Conservation (phyloP, 1,140 invertebrate genomes). For the Aricia agestis region DNA sequence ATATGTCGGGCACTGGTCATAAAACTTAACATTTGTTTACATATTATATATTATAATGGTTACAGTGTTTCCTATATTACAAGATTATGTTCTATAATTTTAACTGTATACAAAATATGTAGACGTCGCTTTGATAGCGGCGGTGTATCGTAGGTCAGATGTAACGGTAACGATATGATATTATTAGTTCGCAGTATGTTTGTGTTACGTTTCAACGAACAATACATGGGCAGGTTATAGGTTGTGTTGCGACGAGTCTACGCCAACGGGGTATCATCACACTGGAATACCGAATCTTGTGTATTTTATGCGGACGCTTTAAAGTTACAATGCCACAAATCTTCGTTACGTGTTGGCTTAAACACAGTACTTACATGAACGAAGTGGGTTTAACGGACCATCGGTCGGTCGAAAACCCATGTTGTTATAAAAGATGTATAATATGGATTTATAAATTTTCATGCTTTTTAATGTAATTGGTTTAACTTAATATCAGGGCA, state of each 20-base stretch:
- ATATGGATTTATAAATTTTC: slow-evolving; percentile 60
- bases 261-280: slow-evolving; percentile 17
- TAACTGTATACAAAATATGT: slow-evolving; percentile 37
- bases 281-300: slow-evolving; percentile 25
- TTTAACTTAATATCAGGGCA: slow-evolving; percentile 58
- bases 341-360: slow-evolving; percentile 38
- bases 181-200: slow-evolving; percentile 30
- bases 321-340: slow-evolving; percentile 6
- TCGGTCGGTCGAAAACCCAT: slow-evolving; percentile 39
- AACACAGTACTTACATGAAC: slow-evolving; percentile 58
- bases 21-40: slow-evolving; percentile 33
- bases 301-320: slow-evolving; percentile 23
- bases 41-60: slow-evolving; percentile 17
- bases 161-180: slow-evolving; percentile 34
- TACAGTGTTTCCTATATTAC: slow-evolving; percentile 45
- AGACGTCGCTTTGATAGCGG: slow-evolving; percentile 20
- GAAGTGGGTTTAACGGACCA: slow-evolving; percentile 37
- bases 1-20: slow-evolving; percentile 34
- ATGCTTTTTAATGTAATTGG: slow-evolving; percentile 66
- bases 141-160: slow-evolving; percentile 33
- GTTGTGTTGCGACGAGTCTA: slow-evolving; percentile 28
- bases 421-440: slow-evolving; percentile 58
- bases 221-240: slow-evolving; percentile 36
- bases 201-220: slow-evolving; percentile 43
- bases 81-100: slow-evolving; percentile 47